Percentiles rank a stretch among this genome's conserved stretches.
These are phyloP conservation scores for Pseudomyrmex cubaensis DNA, from an alignment of 1,140 invertebrate genomes.

Conservation along the genomic window DNA sequence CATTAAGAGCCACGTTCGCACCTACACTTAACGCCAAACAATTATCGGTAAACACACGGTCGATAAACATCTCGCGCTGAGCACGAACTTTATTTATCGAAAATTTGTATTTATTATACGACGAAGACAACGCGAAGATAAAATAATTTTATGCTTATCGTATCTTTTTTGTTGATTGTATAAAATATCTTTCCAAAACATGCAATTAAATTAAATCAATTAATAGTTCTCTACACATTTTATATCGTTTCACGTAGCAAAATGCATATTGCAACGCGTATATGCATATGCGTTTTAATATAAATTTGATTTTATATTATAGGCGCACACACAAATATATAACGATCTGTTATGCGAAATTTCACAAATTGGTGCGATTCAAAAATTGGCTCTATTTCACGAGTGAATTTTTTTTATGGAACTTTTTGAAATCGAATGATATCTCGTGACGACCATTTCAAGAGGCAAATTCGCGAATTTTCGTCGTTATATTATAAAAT, in stretches of 20 bases:
- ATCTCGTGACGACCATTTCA: background rate
- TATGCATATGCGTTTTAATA: background rate
- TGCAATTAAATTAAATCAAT: background rate
- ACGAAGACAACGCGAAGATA: background rate
- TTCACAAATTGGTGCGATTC: slow-evolving; percentile 13
- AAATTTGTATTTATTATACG: background rate
- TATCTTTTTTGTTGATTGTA: background rate
- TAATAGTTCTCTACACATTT: background rate
- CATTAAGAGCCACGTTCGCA: background rate
- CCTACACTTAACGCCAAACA: background rate
- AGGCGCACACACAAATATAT: background rate
- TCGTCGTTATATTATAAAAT: slow-evolving; percentile 34
- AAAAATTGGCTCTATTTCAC: slow-evolving; percentile 32
- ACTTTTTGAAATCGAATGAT: slow-evolving; percentile 49
- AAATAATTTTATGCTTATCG: background rate
- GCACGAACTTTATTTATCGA: background rate
- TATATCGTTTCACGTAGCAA: background rate
- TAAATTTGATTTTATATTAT: slow-evolving; percentile 3
- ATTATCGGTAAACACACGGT: slow-evolving; percentile 20
- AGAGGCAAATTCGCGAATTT: slow-evolving; percentile 34
- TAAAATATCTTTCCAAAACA: no score
- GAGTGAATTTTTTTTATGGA: slow-evolving; percentile 1
- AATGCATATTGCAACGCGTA: background rate
- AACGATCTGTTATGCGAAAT: background rate
- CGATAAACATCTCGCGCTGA: background rate